Evolutionary conservation across 2,797 vertebrate species (phyloP).

Genomic region (Heliangelus exortis): DNA sequence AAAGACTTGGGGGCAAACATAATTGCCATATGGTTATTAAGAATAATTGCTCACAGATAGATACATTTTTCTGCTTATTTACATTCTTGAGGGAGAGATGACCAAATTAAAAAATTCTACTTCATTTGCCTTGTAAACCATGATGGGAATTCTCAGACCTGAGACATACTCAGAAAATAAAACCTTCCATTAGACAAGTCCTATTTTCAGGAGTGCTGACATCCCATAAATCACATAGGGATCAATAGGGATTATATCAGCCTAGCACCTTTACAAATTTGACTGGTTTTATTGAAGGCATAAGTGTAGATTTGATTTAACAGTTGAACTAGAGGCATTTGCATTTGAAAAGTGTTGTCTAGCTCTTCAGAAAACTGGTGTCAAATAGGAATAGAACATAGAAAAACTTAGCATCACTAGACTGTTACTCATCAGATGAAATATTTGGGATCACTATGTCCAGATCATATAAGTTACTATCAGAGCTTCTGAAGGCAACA

Average conservation of each 20-base stretch:
- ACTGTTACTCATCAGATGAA: not conserved
- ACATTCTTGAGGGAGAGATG: conserved; percentile 43
- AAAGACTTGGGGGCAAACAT: conserved; percentile 49
- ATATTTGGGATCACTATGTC: not conserved
- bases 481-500: not conserved
- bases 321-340: not conserved
- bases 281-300: not conserved
- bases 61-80: conserved; percentile 25
- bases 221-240: not conserved
- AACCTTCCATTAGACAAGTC: not conserved
- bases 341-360: not conserved
- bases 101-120: not conserved
- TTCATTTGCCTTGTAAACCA: conserved; percentile 7
- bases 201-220: not conserved
- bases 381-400: not conserved
- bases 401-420: not conserved
- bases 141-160: not conserved
- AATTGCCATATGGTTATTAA: conserved; percentile 64
- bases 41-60: conserved; percentile 51
- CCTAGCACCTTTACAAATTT: not conserved
- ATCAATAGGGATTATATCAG: not conserved
- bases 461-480: not conserved
- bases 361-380: not conserved
- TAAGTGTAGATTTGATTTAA: not conserved
- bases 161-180: not conserved